phyloP scores from a whole-genome alignment of 1,140 invertebrate genomes.

The Aphelinus atriplicis region DNA sequence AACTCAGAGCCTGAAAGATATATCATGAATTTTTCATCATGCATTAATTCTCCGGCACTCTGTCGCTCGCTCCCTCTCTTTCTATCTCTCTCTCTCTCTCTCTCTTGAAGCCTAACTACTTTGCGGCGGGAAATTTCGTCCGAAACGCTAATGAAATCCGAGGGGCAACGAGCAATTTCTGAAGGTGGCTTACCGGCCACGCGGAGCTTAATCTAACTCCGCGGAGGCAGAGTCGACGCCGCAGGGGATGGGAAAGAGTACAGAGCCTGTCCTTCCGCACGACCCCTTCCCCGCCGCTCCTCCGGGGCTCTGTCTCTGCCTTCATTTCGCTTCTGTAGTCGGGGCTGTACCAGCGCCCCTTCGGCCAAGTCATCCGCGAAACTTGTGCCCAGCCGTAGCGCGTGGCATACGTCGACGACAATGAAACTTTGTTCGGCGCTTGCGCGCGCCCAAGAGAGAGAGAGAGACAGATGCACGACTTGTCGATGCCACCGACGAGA shows the following conservation, averaged over 20 bases:
- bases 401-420: conserved; percentile 56
- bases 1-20: no score
- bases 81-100: no score
- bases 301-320: background rate
- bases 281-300: conserved; percentile 7
- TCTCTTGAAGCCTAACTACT: conserved; percentile 44
- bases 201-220: conserved; percentile 61
- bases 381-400: conserved; percentile 47
- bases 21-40: no score
- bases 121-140: conserved; percentile 56
- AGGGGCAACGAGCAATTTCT: conserved; percentile 62
- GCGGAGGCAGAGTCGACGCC: conserved; percentile 55
- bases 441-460: no score
- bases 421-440: conserved; percentile 60
- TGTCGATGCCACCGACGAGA: conserved; percentile 47
- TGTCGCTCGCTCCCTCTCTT: no score
- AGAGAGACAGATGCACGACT: conserved; percentile 49
- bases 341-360: background rate
- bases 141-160: conserved; percentile 63
- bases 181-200: conserved; percentile 62
- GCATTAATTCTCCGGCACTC: no score
- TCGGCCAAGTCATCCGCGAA: conserved; percentile 54
- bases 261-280: conserved; percentile 52
- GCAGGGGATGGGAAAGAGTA: conserved; percentile 46
- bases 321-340: no score